Evolutionary conservation across 2,797 vertebrate genomes (phyloP), one percentile per base, ranked within the genome.

Genomic region (Erpetoichthys calabaricus): DNA sequence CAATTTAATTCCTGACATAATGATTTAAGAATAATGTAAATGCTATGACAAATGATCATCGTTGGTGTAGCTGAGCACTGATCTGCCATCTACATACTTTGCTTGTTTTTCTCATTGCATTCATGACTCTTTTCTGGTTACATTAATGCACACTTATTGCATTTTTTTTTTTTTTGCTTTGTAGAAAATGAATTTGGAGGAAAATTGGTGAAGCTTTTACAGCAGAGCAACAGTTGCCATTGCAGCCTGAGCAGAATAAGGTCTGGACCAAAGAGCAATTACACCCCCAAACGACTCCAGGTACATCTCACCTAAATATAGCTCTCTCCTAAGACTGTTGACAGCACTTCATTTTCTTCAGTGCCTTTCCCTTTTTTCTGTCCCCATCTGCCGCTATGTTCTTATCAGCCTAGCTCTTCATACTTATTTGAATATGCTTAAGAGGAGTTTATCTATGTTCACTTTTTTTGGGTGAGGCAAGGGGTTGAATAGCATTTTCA

Each of bases 281-380:
- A 81, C 71, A 70, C 75, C 72, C 63, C 73, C 70, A 64, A 75
- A 81, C 68, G 65, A 79, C 76, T 83, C 83, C 91, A 95, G 91
- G 92, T 94, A 89, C 70, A 68, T 68, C 65, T 70, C 62, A 67
- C 65, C 62, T 71, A 76, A 73, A 77, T 71, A 64, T 69, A 67
- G 57, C 64, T 59, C 58, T 58, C 63, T 63, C 57, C 56, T 49
- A 60, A 69, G 64, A 57, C 67, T 63, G 66, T 58, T 65, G 59
- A 45, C 4, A 61, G 61, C 61, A 55, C 59, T 68, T 74, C 64
- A 67, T 67, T 69, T 70, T 56, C 68, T 67, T 56, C 60, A 67
- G 65, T 60, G 60, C 63, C 70, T 65, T 68, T 65, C 50, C 57
- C n/a, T 7, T 65, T 61, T 25, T 62, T 53, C 57, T 64, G 42